Evolutionary conservation across 2,888 invertebrate genomes (phyloP), one percentile per base, ranked within the genome.

Genomic region (Scrobipalpa atriplicella): DNA sequence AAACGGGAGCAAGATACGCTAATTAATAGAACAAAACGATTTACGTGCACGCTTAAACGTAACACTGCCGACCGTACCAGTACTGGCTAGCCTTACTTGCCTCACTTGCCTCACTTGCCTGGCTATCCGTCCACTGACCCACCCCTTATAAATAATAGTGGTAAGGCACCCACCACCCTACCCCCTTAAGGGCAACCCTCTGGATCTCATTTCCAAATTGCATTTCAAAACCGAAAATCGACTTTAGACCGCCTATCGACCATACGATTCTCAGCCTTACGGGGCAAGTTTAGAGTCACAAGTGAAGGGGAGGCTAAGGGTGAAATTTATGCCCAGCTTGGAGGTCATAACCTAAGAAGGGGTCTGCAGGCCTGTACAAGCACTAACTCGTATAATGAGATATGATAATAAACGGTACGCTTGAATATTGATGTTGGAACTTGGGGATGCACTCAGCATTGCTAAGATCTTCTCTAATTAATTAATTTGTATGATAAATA

Each of bases 321-420:
- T 77, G 75, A 84, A 76, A 80, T 87, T 87, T 80, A 85, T 85
- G 81, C 77, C 74, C 78, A 80, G 79, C 82, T 81, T 78, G 81
- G 80, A 82, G 89, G 89, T 86, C 85, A 89, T 86, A 86, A 84
- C 84, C 84, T 86, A 89, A 91, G 83, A 89, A 90, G 82, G 90
- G 89, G 84, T 64, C 82, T 75, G 78, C 78, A 77, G 78, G 80
- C 74, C 85, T 87, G 83, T 85, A 84, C 86, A 84, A 90, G 90
- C 90, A 90, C 92, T 92, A 92, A 92, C 92, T 92, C 85, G 90
- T 89, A 92, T 92, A 92, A 92, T 92, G 92, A 92, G 92, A 92
- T 92, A 92, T 92, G 92, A 92, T 92, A 92, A 92, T 92, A 92
- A 92, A 92, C 86, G 91, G 86, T 86, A 81, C 83, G 81, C 82